Evolutionary conservation across 2,113 vertebrate species (phyloP).

Genomic region (Ammodytes dubius): DNA sequence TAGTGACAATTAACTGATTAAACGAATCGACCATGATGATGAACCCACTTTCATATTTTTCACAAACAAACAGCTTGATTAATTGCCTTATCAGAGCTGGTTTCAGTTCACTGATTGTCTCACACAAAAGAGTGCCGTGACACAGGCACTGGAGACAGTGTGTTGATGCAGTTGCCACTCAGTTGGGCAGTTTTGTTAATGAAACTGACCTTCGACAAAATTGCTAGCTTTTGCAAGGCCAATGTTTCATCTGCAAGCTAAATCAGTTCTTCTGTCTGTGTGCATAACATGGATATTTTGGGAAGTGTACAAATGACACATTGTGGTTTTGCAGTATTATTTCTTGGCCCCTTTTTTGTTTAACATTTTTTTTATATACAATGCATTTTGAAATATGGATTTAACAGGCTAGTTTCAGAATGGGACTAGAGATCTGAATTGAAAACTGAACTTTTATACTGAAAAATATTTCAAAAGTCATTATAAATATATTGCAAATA

Average conservation of each 20-base stretch:
- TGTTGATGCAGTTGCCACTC: neutral
- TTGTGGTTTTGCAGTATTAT: neutral
- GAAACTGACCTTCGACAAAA: conserved; percentile 15
- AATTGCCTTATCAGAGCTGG: conserved; percentile 20
- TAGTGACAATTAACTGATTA: neutral
- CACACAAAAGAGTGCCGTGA: conserved; percentile 10
- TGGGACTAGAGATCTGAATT: no score
- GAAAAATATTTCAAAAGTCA: no score
- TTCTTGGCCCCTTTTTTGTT: no score
- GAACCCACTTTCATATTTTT: neutral
- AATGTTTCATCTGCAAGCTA: neutral
- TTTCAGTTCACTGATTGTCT: conserved; percentile 24
- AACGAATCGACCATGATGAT: neutral
- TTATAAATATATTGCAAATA: no score
- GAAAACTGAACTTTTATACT: no score
- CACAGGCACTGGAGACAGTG: neutral
- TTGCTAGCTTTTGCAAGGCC: neutral
- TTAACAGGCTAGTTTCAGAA: no score
- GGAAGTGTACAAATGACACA: neutral
- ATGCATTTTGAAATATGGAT: no score
- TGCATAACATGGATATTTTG: neutral
- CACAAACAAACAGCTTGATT: neutral
- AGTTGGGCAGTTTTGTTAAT: conserved; percentile 12
- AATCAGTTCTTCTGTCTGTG: neutral
- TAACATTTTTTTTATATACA: no score